Base-by-base conservation (phyloP, 2,113 vertebrate genomes). In the Clinocottus analis region DNA sequence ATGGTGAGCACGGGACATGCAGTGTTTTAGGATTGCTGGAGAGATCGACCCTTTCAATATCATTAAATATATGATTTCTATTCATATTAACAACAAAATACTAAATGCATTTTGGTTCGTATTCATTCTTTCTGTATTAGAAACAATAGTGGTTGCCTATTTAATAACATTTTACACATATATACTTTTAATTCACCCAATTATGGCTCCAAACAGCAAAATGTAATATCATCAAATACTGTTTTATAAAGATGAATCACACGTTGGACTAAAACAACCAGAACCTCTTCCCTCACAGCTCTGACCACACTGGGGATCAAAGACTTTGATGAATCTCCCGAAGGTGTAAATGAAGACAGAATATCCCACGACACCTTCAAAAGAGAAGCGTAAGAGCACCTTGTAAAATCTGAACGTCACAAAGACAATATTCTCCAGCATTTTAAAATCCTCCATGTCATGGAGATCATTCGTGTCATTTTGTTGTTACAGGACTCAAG, bases 331-430 rank as follows among this genome's bases (percentile, higher is more conserved):
- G 85, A 93, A 71, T 84, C 66, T 64, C 95, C 94, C 0, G 85
- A 93, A 33, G 92, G 92, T 61, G 80, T 64, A 19, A 84, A 78
- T 5, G 86, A 92, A 67, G 87, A 95, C 89, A 91, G 56, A 74
- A 95, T 95, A 86, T 92, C 90, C 41, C 77, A 64, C 0, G 85
- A 93, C 5, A 93, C 92, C 2, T 95, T 95, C 81, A 94, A 79
- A 80, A 76, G 10, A 58, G 94, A 94, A 73, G 93, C 87, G 95
- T 95, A 90, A 94, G 94, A 55, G 19, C 21, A 75, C 17, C 29
- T 62, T 78, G 1, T 61, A 39, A 33, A 19, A 56, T 69, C 3
- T 29, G 35, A 65, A 25, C n/a, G n/a, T 19, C 2, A 25, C 17
- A 31, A 58, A 35, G 4, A 16, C 13, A 12, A 25, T 13, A 31